Percentiles rank a stretch among this genome's conserved stretches.
These are phyloP conservation scores for Cerastis leucographa DNA, from an alignment of 2,888 invertebrate genomes.

Conservation along the genomic window DNA sequence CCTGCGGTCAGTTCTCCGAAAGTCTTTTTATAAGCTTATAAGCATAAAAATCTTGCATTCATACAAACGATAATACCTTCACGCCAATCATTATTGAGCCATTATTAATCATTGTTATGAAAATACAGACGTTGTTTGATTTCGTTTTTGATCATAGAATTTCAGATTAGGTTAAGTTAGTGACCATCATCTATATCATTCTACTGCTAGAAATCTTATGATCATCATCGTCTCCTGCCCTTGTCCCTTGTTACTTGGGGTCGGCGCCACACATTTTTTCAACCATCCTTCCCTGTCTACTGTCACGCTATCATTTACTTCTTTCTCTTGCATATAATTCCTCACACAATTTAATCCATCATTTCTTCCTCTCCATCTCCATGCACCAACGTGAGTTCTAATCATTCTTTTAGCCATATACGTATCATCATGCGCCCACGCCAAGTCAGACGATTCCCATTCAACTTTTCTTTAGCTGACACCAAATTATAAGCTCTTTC, in stretches of 20 bases:
- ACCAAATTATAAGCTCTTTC: too few relatives aligned
- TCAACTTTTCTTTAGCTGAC: neutral
- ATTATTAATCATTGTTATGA: slow-evolving; percentile 41
- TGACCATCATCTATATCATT: neutral
- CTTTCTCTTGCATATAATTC: neutral
- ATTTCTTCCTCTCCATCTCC: neutral
- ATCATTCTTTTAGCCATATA: neutral
- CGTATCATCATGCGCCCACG: neutral
- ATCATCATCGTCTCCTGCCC: neutral
- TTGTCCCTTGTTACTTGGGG: neutral
- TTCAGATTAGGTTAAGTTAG: slow-evolving; percentile 18
- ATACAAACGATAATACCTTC: slow-evolving; percentile 28
- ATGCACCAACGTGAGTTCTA: neutral
- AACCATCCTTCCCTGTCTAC: neutral
- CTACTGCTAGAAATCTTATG: neutral
- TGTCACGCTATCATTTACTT: neutral
- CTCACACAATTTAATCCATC: neutral
- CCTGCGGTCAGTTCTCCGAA: slow-evolving; percentile 52
- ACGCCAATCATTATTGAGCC: slow-evolving; percentile 35
- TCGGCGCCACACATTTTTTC: neutral
- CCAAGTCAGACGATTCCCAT: neutral
- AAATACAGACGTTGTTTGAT: too few relatives aligned
- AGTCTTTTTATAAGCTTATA: slow-evolving; percentile 45
- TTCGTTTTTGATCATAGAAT: too few relatives aligned
- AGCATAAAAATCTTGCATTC: slow-evolving; percentile 42